Evolutionary conservation across 2,797 vertebrate species (phyloP).

Genomic region (Characodon lateralis): DNA sequence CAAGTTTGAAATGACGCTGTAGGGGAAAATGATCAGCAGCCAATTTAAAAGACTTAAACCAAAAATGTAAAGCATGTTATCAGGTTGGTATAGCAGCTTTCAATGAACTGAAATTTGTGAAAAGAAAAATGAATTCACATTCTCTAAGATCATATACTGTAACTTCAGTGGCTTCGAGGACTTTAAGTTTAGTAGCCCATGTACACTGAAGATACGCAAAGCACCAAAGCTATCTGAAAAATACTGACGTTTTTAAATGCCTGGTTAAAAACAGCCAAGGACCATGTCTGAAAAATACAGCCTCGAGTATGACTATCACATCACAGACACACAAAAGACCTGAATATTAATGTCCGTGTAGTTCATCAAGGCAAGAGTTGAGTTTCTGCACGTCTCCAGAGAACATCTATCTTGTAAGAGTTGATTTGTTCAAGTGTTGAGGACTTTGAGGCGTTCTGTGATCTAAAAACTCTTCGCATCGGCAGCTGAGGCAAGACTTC

Average conservation of each 20-base stretch:
- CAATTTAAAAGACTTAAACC: neutral
- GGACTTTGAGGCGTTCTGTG: constrained; percentile 71
- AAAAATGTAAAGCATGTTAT: neutral
- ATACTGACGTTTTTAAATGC: neutral
- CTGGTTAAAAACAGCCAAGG: constrained; percentile 43
- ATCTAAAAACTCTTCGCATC: constrained; percentile 89
- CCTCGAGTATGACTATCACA: constrained; percentile 65
- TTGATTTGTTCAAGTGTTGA: constrained; percentile 87
- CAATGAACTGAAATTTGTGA: constrained; percentile 12
- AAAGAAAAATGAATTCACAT: constrained; percentile 1
- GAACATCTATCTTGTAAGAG: constrained; percentile 88
- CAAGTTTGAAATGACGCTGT: neutral
- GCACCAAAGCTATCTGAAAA: constrained; percentile 34
- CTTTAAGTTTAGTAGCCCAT: constrained; percentile 17
- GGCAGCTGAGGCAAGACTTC: constrained; percentile 86
- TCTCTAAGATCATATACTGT: constrained; percentile 4
- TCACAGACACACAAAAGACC: constrained; percentile 90
- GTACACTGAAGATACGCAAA: constrained; percentile 29
- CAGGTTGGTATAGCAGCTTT: neutral
- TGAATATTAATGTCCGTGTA: constrained; percentile 91
- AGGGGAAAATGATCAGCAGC: neutral
- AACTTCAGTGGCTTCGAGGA: constrained; percentile 5
- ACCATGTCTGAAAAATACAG: constrained; percentile 59
- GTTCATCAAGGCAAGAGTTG: constrained; percentile 94
- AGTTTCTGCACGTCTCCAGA: constrained; percentile 90